A percentile compares a stretch with the other conserved stretches of the same genome.
These are phyloP conservation scores for Prionace glauca DNA, from an alignment of 2,797 vertebrate genomes.

Conservation along the genomic window DNA sequence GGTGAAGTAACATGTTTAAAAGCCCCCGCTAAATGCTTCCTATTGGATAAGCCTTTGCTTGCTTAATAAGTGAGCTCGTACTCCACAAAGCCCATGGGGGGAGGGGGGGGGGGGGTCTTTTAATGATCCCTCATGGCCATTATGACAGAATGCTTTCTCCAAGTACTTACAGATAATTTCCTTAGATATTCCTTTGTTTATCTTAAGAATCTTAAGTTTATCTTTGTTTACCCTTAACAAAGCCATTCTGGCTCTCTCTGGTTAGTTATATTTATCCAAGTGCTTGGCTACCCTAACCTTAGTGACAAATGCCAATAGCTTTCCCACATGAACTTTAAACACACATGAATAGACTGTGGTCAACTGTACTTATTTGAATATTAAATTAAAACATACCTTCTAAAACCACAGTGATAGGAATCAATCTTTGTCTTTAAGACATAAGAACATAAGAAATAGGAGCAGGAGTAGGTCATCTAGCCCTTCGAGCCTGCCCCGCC, in stretches of 20 bases:
- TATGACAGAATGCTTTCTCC: not conserved
- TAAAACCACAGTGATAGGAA: not conserved
- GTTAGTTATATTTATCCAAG: not conserved
- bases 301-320: not conserved
- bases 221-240: not conserved
- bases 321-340: not conserved
- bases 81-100: too few species aligned
- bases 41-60: too few species aligned
- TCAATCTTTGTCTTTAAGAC: not conserved
- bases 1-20: too few species aligned
- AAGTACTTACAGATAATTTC: not conserved
- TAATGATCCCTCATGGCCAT: too few species aligned
- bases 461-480: too few species aligned
- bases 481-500: too few species aligned
- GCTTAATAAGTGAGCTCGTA: too few species aligned
- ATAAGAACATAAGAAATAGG: too few species aligned
- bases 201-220: too few species aligned
- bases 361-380: not conserved
- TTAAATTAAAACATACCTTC: not conserved
- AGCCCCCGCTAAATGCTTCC: too few species aligned
- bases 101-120: too few species aligned
- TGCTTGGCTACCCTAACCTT: not conserved
- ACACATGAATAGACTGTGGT: not conserved
- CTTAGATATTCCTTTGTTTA: not conserved
- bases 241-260: not conserved